Conservation (phyloP, 2,113 vertebrate species). For the Petrocephalus microphthalmus region DNA sequence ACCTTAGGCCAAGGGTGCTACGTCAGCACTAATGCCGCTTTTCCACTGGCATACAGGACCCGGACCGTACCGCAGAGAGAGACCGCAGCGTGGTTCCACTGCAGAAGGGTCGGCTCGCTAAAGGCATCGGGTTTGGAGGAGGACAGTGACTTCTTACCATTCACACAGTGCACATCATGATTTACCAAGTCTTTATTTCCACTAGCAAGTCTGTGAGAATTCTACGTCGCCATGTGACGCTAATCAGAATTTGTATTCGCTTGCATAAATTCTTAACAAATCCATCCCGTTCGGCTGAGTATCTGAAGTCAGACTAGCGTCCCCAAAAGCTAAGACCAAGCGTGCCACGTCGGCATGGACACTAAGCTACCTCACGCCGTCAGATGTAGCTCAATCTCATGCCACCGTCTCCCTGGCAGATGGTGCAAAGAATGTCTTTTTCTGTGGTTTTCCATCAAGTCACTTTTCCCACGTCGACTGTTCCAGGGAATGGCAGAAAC, state of each 20-base stretch:
- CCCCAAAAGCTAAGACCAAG: not conserved
- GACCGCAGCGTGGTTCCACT: no score
- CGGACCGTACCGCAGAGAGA: no score
- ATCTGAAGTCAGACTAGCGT: not conserved
- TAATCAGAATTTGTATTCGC: not conserved
- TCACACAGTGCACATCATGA: not conserved
- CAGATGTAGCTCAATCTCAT: not conserved
- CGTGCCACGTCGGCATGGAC: not conserved
- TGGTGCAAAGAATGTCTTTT: not conserved
- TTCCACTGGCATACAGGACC: conserved; percentile 21
- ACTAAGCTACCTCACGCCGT: not conserved
- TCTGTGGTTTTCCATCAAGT: not conserved
- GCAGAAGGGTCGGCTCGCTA: not conserved
- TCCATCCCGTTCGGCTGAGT: not conserved
- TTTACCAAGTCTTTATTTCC: not conserved
- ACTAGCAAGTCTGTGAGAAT: not conserved
- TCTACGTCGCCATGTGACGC: not conserved
- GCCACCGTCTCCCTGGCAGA: not conserved
- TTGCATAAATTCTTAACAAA: not conserved
- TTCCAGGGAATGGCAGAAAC: not conserved
- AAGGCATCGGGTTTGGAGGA: not conserved
- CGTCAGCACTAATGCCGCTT: conserved; percentile 34
- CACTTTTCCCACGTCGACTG: not conserved
- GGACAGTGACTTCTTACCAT: not conserved
- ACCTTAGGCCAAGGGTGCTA: no score